Percentiles rank a stretch among this genome's conserved stretches.
phyloP scores from a whole-genome alignment of 2,113 vertebrate genomes.

The Hystrix brachyura region DNA sequence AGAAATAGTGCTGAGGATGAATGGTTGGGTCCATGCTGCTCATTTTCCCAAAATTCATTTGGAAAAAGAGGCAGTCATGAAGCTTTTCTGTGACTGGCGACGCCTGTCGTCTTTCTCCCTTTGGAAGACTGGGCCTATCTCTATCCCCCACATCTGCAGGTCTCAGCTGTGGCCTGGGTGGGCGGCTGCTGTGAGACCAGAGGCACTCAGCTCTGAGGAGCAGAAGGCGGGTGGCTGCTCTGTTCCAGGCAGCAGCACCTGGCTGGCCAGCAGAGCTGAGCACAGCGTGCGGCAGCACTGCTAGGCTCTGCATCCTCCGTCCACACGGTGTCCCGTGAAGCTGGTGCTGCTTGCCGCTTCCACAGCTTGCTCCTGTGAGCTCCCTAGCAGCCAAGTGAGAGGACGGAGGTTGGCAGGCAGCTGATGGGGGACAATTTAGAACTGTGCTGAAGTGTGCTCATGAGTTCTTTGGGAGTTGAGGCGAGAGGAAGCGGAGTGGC shows the following conservation, averaged over 20 bases:
- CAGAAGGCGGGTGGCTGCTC: not conserved
- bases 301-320: not conserved
- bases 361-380: not conserved
- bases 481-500: not conserved
- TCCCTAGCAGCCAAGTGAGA: not conserved
- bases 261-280: not conserved
- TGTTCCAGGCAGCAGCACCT: not conserved
- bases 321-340: not conserved
- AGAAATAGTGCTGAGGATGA: not conserved
- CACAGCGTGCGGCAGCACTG: not conserved
- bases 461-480: not conserved
- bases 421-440: not conserved
- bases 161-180: too few species aligned
- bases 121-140: not conserved
- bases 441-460: not conserved
- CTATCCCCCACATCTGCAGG: not conserved
- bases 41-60: not conserved
- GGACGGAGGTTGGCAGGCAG: not conserved
- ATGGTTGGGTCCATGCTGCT: not conserved
- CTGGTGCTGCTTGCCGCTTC: not conserved
- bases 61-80: not conserved
- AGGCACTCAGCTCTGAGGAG: not conserved
- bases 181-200: not conserved
- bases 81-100: not conserved
- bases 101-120: constrained; percentile 6